A percentile compares a stretch with the other conserved stretches of the same genome.
Conservation (phyloP, 2,797 vertebrate genomes). For the Percopsis omiscomaycus region DNA sequence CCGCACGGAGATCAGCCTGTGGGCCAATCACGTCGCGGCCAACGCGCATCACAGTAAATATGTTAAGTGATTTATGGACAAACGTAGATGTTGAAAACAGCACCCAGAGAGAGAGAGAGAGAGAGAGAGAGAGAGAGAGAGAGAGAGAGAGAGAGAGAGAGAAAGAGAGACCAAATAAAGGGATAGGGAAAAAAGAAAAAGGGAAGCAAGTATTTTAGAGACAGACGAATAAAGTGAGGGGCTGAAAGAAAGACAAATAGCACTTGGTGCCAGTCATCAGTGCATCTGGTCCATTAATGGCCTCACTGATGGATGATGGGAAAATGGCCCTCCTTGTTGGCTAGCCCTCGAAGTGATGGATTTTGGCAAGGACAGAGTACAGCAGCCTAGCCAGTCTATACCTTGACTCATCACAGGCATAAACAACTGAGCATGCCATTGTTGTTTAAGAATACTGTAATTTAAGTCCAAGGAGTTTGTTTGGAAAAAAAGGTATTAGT, state of each 20-base stretch:
- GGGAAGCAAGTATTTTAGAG: constrained; percentile 35
- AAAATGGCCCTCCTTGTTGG: constrained; percentile 63
- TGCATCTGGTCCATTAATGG: constrained; percentile 71
- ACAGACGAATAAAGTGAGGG: constrained; percentile 36
- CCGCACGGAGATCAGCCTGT: constrained; percentile 56
- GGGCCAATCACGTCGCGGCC: constrained; percentile 55
- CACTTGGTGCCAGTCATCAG: constrained; percentile 58
- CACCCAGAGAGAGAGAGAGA: constrained; percentile 22
- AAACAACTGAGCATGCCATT: constrained; percentile 64
- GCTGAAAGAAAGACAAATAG: constrained; percentile 16
- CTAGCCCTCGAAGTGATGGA: constrained; percentile 72
- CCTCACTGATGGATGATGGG: constrained; percentile 67
- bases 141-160: constrained; percentile 10
- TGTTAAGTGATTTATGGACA: constrained; percentile 64
- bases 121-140: constrained; percentile 18
- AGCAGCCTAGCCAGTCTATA: constrained; percentile 36
- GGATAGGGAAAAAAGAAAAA: not conserved
- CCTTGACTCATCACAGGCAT: constrained; percentile 51
- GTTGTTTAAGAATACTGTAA: constrained; percentile 11
- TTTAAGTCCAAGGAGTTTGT: too few relatives aligned
- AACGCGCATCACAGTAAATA: constrained; percentile 40
- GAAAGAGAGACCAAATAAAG: not conserved
- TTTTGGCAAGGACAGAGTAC: constrained; percentile 57
- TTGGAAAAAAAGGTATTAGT: not conserved
- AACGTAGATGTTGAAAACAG: constrained; percentile 39